Evolutionary conservation across 2,888 invertebrate genomes (phyloP).

Genomic region (Helobdella robusta): DNA sequence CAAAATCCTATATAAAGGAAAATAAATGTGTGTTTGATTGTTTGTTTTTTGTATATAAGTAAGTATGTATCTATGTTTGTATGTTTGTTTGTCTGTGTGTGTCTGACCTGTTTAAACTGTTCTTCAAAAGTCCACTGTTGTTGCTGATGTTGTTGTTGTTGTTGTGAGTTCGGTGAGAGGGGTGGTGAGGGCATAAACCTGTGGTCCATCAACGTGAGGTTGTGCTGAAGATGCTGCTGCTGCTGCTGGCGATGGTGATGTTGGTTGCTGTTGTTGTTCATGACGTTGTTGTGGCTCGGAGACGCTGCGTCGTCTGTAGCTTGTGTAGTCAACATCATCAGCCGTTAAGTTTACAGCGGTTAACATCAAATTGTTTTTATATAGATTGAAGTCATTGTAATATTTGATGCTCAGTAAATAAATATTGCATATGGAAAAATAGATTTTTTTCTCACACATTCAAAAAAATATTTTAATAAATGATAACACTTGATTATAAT

Average conservation of each 20-base stretch:
- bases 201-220: conserved; percentile 25
- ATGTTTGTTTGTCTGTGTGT: background rate
- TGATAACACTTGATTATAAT: too few species aligned
- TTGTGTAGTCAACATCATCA: background rate
- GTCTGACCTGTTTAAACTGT: conserved; percentile 95
- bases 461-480: background rate
- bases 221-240: background rate
- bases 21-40: background rate
- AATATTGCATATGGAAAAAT: too few species aligned
- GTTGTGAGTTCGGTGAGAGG: conserved; percentile 14
- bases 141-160: conserved; percentile 25
- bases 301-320: background rate
- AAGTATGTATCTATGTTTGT: background rate
- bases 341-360: background rate
- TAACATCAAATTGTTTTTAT: background rate
- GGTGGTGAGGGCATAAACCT: conserved; percentile 30
- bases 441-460: background rate
- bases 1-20: too few species aligned
- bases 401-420: background rate
- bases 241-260: background rate
- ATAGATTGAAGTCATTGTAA: too few species aligned
- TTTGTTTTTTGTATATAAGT: background rate
- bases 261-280: background rate
- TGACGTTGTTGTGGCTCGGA: background rate
- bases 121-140: conserved; percentile 91